These are phyloP conservation scores for Adelges cooleyi DNA, from an alignment of 1,140 invertebrate genomes.

Conservation along the genomic window DNA sequence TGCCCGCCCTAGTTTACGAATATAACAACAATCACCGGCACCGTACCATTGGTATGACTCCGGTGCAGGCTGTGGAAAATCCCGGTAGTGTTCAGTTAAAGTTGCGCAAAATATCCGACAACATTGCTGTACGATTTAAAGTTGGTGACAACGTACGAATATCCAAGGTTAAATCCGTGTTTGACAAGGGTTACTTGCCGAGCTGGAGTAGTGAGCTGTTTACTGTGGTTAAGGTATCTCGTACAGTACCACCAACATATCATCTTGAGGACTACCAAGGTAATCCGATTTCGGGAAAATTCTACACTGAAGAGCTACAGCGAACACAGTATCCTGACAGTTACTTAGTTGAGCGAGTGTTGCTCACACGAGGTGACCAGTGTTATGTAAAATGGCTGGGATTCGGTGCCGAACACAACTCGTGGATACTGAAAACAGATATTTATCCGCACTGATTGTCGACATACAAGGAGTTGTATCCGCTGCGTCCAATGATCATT, in stretches of 20 bases:
- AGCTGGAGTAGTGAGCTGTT: background rate
- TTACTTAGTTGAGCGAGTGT: slow-evolving; percentile 39
- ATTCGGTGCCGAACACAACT: slow-evolving; percentile 10
- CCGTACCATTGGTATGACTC: too few species aligned
- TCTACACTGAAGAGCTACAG: slow-evolving; percentile 24
- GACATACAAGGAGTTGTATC: background rate
- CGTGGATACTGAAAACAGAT: background rate
- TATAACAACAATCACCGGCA: too few species aligned
- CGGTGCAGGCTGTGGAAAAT: too few species aligned
- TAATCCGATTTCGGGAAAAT: background rate
- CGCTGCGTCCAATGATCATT: too few species aligned
- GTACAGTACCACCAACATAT: too few species aligned
- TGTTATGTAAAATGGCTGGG: slow-evolving; percentile 30
- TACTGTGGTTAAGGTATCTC: too few species aligned
- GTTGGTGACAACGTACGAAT: too few species aligned
- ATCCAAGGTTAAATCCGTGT: background rate
- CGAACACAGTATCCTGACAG: slow-evolving; percentile 38
- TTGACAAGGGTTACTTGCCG: slow-evolving; percentile 28
- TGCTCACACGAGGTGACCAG: slow-evolving; percentile 17
- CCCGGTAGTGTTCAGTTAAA: too few species aligned
- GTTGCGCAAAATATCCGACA: too few species aligned
- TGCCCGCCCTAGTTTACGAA: too few species aligned
- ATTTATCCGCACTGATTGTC: background rate
- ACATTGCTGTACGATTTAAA: too few species aligned
- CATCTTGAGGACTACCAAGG: too few species aligned